Conservation (phyloP, 2,888 invertebrate species). For the Eurytoma californica region DNA sequence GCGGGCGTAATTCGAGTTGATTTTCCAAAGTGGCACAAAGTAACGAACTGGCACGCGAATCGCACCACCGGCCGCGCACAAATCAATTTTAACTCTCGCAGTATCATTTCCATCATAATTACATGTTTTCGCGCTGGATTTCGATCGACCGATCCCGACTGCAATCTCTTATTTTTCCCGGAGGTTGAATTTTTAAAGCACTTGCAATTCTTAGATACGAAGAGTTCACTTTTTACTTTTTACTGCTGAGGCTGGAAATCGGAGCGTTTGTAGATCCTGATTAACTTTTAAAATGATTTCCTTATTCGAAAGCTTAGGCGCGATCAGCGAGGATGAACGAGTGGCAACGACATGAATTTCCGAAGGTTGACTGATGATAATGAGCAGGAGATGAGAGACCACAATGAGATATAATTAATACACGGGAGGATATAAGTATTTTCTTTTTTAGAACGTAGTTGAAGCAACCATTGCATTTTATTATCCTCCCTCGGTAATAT, state of each 20-base stretch:
- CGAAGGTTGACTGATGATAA: slow-evolving; percentile 11
- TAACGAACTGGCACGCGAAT: slow-evolving; percentile 30
- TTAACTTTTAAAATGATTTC: not conserved
- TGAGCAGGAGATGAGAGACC: slow-evolving; percentile 27
- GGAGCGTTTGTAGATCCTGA: slow-evolving; percentile 33
- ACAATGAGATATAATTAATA: slow-evolving; percentile 13
- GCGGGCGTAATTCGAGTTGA: not conserved
- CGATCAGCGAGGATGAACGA: slow-evolving; percentile 5
- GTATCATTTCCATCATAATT: slow-evolving; percentile 40
- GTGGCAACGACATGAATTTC: slow-evolving; percentile 21
- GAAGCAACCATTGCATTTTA: not conserved
- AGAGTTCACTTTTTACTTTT: not conserved
- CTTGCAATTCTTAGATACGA: not conserved
- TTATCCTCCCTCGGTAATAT: too few species aligned
- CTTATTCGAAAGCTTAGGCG: not conserved
- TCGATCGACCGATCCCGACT: slow-evolving; percentile 17
- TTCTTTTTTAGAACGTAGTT: slow-evolving; percentile 25
- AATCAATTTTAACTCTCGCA: slow-evolving; percentile 30
- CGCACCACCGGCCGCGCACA: slow-evolving; percentile 1
- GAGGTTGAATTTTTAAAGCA: not conserved
- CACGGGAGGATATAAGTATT: not conserved
- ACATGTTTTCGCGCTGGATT: slow-evolving; percentile 1
- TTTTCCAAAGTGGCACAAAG: slow-evolving; percentile 21
- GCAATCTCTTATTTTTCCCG: not conserved
- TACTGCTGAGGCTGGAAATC: slow-evolving; percentile 1